phyloP scores from a whole-genome alignment of 2,888 invertebrate genomes.

The Erpobdella octoculata region DNA sequence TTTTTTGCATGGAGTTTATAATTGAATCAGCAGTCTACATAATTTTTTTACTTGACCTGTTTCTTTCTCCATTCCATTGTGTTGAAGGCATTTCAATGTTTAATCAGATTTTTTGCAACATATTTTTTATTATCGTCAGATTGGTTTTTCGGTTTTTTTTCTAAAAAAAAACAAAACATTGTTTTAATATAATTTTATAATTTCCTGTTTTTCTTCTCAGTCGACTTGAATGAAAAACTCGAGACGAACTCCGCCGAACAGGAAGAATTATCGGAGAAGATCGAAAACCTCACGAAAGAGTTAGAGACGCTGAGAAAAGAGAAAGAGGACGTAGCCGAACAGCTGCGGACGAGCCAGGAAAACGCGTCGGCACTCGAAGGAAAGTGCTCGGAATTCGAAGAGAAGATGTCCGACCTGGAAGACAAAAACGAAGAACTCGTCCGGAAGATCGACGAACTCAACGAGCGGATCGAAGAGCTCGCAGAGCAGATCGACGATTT shows the following conservation, averaged over 20 bases:
- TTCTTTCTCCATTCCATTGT: no score
- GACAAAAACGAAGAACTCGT: conserved; percentile 15
- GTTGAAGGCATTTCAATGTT: no score
- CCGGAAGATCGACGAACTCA: neutral
- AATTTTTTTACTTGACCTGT: no score
- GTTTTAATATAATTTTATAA: neutral
- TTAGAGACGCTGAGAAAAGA: conserved; percentile 11
- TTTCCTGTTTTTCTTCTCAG: neutral
- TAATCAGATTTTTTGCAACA: no score
- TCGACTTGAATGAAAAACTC: neutral
- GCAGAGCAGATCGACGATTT: conserved; percentile 13
- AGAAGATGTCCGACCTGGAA: conserved; percentile 22
- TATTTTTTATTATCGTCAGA: no score
- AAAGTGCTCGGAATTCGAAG: neutral
- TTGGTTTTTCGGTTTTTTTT: neutral
- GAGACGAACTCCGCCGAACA: neutral
- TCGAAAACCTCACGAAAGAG: neutral
- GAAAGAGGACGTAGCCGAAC: neutral
- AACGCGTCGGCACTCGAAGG: neutral
- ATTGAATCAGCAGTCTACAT: no score
- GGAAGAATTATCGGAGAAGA: neutral
- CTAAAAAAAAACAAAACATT: neutral
- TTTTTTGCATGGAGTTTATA: no score
- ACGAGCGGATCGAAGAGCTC: conserved; percentile 14
- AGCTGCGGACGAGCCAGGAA: neutral